phyloP scores from a whole-genome alignment of 2,888 invertebrate genomes.

The Temnothorax unifasciatus region DNA sequence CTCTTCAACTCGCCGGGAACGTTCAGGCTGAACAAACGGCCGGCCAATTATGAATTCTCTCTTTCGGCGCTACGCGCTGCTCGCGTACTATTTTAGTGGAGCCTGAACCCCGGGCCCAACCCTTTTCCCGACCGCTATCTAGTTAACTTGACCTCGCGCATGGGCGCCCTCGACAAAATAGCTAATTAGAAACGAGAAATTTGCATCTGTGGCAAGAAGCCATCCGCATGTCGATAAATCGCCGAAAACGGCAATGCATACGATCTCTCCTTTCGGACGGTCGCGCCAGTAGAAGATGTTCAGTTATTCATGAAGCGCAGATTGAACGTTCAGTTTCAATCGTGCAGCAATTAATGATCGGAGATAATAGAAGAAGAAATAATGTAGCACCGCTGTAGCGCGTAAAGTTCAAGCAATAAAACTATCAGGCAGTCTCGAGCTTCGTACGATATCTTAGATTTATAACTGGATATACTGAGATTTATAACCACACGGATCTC shows the following conservation, averaged over 20 bases:
- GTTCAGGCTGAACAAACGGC: slow-evolving; percentile 75
- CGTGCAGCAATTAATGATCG: neutral
- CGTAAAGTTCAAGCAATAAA: neutral
- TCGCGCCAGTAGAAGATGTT: neutral
- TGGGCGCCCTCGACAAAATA: slow-evolving; percentile 73
- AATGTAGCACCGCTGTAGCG: neutral
- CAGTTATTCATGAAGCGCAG: neutral
- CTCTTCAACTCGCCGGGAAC: slow-evolving; percentile 65
- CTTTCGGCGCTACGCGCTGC: slow-evolving; percentile 69
- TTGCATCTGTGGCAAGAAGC: slow-evolving; percentile 79
- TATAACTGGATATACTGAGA: slow-evolving; percentile 22
- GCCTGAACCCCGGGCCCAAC: slow-evolving; percentile 54
- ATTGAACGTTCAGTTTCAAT: neutral
- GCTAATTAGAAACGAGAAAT: slow-evolving; percentile 83
- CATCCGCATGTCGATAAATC: slow-evolving; percentile 63
- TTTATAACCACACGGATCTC: neutral
- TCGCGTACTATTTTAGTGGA: slow-evolving; percentile 74
- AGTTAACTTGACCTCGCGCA: slow-evolving; percentile 77
- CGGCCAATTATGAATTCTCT: slow-evolving; percentile 81
- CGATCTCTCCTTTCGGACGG: neutral
- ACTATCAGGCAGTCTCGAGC: neutral
- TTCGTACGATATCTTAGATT: slow-evolving; percentile 1
- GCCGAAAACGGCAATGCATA: neutral
- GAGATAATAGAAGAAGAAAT: neutral
- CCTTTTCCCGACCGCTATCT: slow-evolving; percentile 73